These are phyloP conservation scores for Lycaena phlaeas DNA, from an alignment of 2,888 invertebrate species.

Conservation along the genomic window DNA sequence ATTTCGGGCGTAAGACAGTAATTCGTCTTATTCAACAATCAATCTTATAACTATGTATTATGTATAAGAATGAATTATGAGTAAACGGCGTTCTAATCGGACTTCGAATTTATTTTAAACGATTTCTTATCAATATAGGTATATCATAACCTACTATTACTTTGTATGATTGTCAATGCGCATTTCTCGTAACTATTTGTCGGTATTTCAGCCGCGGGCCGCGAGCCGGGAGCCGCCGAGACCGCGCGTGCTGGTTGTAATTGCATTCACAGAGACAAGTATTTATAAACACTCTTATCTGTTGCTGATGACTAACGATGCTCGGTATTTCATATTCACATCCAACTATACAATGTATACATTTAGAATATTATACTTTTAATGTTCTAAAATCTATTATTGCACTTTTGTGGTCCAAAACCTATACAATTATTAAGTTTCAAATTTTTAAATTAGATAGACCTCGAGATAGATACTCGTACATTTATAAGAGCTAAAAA, in stretches of 20 bases:
- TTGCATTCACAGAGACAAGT: slow-evolving; percentile 20
- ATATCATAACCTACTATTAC: no score
- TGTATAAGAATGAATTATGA: no score
- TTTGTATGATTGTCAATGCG: neutral
- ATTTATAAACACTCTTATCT: slow-evolving; percentile 22
- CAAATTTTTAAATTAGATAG: no score
- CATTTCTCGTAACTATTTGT: no score
- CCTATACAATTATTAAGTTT: no score
- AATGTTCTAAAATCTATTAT: neutral
- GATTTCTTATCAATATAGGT: no score
- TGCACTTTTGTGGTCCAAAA: no score
- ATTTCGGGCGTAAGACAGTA: no score
- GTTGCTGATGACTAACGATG: slow-evolving; percentile 19
- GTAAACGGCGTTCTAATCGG: no score
- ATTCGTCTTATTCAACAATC: no score
- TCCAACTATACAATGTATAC: neutral
- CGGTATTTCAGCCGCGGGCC: neutral
- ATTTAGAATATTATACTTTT: neutral
- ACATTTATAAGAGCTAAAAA: neutral
- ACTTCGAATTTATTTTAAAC: no score
- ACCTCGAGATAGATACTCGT: neutral
- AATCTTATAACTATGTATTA: no score
- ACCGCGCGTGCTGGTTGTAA: slow-evolving; percentile 16
- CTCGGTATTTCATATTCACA: slow-evolving; percentile 14
- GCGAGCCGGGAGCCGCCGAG: neutral